These are phyloP conservation scores for Eulemur macaco DNA, from an alignment of 2,113 vertebrate genomes.

Conservation along the genomic window DNA sequence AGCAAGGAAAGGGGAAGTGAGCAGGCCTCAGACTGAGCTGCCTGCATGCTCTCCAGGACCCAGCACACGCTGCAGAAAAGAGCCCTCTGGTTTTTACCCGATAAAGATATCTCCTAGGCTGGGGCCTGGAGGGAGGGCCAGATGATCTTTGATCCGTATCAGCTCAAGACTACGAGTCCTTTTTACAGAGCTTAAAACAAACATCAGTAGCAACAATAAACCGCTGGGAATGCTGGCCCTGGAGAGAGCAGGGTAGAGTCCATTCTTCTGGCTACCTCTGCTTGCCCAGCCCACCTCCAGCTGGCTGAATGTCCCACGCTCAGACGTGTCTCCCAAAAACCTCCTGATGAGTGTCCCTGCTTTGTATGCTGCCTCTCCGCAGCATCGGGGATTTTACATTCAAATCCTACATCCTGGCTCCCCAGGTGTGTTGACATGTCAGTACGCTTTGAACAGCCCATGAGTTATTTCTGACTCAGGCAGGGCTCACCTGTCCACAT, in stretches of 20 bases:
- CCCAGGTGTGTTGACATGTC: neutral
- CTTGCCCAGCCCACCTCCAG: neutral
- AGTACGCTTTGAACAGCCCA: neutral
- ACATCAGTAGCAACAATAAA: no score
- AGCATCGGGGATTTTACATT: neutral
- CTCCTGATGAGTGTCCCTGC: neutral
- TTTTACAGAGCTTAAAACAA: neutral
- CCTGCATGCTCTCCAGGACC: neutral
- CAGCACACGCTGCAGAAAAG: neutral
- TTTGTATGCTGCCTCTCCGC: neutral
- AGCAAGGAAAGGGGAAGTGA: neutral
- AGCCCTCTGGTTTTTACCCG: neutral
- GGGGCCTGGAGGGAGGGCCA: neutral
- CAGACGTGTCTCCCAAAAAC: neutral
- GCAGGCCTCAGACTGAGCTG: neutral
- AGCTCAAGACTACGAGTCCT: neutral
- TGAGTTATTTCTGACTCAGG: conserved; percentile 50
- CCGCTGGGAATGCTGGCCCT: neutral
- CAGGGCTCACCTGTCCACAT: neutral
- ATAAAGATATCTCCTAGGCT: neutral
- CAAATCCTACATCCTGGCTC: neutral
- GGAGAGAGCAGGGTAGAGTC: neutral
- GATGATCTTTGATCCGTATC: neutral
- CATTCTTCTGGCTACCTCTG: neutral
- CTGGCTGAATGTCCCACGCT: neutral